Conservation (phyloP, 2,888 invertebrate species). For the Stenotaenia linearis region DNA sequence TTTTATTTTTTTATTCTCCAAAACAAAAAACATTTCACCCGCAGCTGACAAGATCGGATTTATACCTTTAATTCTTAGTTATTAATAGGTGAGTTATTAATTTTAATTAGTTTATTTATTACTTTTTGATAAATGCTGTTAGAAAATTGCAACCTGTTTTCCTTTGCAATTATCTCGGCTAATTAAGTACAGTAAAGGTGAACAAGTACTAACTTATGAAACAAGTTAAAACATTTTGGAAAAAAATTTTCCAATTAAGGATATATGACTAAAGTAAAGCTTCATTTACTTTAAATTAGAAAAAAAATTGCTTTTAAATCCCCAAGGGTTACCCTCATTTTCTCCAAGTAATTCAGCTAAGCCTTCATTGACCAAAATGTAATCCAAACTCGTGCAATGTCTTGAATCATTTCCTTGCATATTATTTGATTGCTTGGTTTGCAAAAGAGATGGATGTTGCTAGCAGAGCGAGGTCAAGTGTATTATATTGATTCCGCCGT, state of each 20-base stretch:
- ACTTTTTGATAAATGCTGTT: neutral
- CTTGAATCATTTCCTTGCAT: too few relatives aligned
- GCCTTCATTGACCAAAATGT: too few relatives aligned
- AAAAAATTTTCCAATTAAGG: too few relatives aligned
- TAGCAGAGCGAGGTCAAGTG: neutral
- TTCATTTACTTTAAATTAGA: neutral
- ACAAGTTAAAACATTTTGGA: neutral
- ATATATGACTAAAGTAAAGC: neutral
- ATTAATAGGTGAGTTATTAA: neutral
- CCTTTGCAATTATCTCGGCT: neutral
- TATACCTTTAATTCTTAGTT: neutral
- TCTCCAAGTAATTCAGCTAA: too few relatives aligned
- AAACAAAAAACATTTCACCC: too few relatives aligned
- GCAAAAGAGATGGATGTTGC: too few relatives aligned
- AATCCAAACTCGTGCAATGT: too few relatives aligned
- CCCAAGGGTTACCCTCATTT: too few relatives aligned
- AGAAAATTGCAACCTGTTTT: neutral
- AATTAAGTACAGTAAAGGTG: neutral
- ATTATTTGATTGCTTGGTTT: too few relatives aligned
- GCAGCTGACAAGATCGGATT: neutral
- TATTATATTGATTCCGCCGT: too few relatives aligned
- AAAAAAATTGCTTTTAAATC: too few relatives aligned
- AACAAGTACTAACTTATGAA: neutral
- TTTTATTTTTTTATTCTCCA: neutral
- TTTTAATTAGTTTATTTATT: conserved; percentile 1